phyloP scores from a whole-genome alignment of 2,888 invertebrate species.

The Pristionchus mayeri region DNA sequence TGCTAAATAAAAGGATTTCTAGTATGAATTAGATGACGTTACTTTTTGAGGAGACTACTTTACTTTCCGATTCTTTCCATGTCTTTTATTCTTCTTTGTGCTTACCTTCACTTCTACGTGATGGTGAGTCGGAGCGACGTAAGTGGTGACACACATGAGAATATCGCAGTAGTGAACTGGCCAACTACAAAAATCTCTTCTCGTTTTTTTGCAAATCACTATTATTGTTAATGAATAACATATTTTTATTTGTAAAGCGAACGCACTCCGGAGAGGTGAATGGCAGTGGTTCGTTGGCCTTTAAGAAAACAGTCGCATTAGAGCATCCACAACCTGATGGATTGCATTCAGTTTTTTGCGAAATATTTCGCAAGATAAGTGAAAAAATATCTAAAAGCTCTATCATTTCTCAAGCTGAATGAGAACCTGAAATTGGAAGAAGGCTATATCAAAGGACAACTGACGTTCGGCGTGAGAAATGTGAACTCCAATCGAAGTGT shows the following conservation, averaged over 20 bases:
- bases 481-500: background rate
- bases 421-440: background rate
- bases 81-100: too few species aligned
- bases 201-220: background rate
- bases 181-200: background rate
- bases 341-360: too few species aligned
- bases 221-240: background rate
- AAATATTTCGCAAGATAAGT: too few species aligned
- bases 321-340: background rate
- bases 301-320: background rate
- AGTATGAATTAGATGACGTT: too few species aligned
- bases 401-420: too few species aligned
- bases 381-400: too few species aligned
- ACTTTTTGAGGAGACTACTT: too few species aligned
- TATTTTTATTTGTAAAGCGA: background rate
- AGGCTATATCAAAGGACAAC: background rate
- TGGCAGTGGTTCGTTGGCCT: background rate
- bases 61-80: too few species aligned
- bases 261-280: background rate
- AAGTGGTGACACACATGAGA: background rate
- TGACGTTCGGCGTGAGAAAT: background rate
- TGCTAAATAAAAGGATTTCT: too few species aligned
- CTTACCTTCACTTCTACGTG: constrained; percentile 28
- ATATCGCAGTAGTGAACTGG: constrained; percentile 17
- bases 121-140: constrained; percentile 4